Evolutionary conservation across 2,113 vertebrate genomes (phyloP).

Genomic region (Lophius piscatorius): DNA sequence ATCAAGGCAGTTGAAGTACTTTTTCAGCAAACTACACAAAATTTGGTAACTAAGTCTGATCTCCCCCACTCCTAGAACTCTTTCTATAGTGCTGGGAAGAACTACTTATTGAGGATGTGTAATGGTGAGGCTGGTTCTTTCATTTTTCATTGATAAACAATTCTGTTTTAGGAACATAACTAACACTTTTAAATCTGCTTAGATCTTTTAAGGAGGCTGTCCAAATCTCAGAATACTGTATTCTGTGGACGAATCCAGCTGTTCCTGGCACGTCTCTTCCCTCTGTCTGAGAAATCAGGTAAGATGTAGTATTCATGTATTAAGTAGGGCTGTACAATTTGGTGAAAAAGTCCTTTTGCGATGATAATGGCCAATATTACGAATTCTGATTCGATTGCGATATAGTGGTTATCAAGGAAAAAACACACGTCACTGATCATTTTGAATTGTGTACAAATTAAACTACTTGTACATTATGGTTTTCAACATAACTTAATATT

Average conservation of each 20-base stretch:
- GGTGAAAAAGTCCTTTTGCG: too few relatives aligned
- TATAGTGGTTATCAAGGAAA: too few relatives aligned
- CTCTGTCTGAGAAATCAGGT: slow-evolving; percentile 98
- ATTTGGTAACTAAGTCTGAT: not conserved
- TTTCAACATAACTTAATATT: too few relatives aligned
- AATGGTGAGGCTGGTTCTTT: slow-evolving; percentile 87
- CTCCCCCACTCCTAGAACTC: slow-evolving; percentile 83
- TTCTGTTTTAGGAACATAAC: not conserved
- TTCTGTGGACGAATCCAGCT: slow-evolving; percentile 98
- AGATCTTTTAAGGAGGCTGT: slow-evolving; percentile 96
- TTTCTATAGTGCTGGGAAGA: slow-evolving; percentile 98
- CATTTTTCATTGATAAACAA: not conserved
- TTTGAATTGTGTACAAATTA: too few relatives aligned
- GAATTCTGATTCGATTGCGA: too few relatives aligned
- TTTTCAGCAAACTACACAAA: fast-evolving
- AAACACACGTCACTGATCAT: too few relatives aligned
- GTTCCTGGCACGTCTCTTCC: slow-evolving; percentile 96
- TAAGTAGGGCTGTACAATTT: too few relatives aligned
- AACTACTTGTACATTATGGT: too few relatives aligned
- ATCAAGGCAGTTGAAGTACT: not conserved
- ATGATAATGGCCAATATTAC: too few relatives aligned
- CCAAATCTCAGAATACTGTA: slow-evolving; percentile 98
- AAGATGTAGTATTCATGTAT: slow-evolving; percentile 31
- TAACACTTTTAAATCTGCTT: slow-evolving; percentile 15
- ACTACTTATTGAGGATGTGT: slow-evolving; percentile 98